A percentile compares a stretch with the other conserved stretches of the same genome.
Conservation (phyloP, 2,797 vertebrate species). For the Sebastes cheni region DNA sequence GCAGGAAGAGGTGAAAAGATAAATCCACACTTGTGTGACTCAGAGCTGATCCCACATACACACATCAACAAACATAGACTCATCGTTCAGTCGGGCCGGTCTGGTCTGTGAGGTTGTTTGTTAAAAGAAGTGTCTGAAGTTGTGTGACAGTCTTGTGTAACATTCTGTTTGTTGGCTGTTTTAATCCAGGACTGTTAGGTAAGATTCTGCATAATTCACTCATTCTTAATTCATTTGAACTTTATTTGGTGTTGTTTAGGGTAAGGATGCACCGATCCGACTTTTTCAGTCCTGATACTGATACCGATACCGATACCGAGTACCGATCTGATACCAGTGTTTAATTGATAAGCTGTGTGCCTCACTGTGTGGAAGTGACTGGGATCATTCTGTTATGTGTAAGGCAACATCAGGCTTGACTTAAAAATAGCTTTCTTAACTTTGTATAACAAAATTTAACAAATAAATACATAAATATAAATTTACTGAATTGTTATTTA, state of each 20-base stretch:
- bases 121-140: constrained; percentile 20
- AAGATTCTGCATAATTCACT: not conserved
- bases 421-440: too few species aligned
- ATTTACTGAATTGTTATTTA: rapidly evolving
- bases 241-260: not conserved
- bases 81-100: constrained; percentile 14
- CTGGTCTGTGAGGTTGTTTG: constrained; percentile 10
- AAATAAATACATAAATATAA: too few species aligned
- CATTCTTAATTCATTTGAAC: not conserved
- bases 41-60: constrained; percentile 36
- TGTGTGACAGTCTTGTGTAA: not conserved
- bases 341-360: too few species aligned
- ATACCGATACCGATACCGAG: too few species aligned
- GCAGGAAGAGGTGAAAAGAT: constrained; percentile 34
- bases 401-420: too few species aligned
- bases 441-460: too few species aligned
- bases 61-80: constrained; percentile 29
- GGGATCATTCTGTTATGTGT: too few species aligned
- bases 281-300: too few species aligned
- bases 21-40: constrained; percentile 38
- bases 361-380: too few species aligned
- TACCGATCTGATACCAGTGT: too few species aligned
- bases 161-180: constrained; percentile 7
- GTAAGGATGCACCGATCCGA: too few species aligned
- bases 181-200: not conserved